These are phyloP conservation scores for Cheilinus undulatus DNA, from an alignment of 2,113 vertebrate species.

Conservation along the genomic window DNA sequence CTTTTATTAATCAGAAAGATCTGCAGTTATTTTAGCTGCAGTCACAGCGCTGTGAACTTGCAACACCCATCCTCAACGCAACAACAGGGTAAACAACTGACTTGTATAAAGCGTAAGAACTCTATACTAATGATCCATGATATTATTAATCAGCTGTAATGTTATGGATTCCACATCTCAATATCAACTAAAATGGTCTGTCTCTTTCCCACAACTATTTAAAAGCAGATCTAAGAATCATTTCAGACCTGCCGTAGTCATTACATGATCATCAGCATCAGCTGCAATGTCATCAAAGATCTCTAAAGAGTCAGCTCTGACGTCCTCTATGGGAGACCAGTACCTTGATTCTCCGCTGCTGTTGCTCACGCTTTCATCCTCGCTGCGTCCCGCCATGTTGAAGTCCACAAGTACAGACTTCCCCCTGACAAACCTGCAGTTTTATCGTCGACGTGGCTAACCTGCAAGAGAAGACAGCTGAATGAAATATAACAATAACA, in stretches of 20 bases:
- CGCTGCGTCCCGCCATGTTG: conserved; percentile 95
- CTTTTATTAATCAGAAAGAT: too few relatives aligned
- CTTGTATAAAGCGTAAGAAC: neutral
- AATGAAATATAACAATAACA: neutral
- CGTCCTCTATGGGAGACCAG: neutral
- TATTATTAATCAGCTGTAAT: neutral
- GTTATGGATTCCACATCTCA: neutral
- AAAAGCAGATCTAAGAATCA: too few relatives aligned
- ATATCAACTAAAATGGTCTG: too few relatives aligned
- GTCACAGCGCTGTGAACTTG: too few relatives aligned
- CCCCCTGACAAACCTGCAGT: conserved; percentile 34
- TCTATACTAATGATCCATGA: neutral
- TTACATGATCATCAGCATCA: neutral
- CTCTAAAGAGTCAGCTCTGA: neutral
- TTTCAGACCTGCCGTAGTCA: too few relatives aligned
- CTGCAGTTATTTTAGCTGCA: too few relatives aligned
- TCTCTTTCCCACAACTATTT: too few relatives aligned
- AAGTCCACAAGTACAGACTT: conserved; percentile 58
- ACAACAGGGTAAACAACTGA: too few relatives aligned
- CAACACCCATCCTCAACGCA: too few relatives aligned
- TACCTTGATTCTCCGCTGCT: conserved; percentile 98
- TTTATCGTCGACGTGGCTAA: conserved; percentile 33
- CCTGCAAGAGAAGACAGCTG: conserved; percentile 33
- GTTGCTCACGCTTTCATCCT: conserved; percentile 96
- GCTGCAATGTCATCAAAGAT: neutral